A percentile compares a stretch with the other conserved stretches of the same genome.
phyloP scores from a whole-genome alignment of 2,113 vertebrate genomes.

The Vidua chalybeata region DNA sequence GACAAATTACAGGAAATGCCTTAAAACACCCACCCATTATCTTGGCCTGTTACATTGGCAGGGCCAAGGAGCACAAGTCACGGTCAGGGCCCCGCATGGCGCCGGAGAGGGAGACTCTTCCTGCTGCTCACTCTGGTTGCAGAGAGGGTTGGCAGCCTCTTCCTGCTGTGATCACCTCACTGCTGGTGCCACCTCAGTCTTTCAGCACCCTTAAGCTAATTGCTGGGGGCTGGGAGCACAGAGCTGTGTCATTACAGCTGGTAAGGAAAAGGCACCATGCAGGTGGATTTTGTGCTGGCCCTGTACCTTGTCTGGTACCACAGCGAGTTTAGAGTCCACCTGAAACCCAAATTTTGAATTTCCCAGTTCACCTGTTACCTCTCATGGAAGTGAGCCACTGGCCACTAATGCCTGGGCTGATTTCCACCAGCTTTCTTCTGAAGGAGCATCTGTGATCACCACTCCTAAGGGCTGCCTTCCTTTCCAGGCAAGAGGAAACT shows the following conservation, averaged over 20 bases:
- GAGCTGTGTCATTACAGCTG: background rate
- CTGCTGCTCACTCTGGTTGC: background rate
- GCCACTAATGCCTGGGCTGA: background rate
- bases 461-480: background rate
- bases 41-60: background rate
- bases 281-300: background rate
- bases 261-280: background rate
- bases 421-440: background rate
- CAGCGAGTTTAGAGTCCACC: rapidly evolving
- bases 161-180: rapidly evolving
- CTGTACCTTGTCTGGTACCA: background rate
- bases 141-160: no score
- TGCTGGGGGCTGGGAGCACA: background rate
- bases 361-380: background rate
- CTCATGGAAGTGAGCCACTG: rapidly evolving
- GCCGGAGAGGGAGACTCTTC: background rate
- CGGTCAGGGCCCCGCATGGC: rapidly evolving
- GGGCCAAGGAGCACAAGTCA: background rate
- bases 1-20: background rate
- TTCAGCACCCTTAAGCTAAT: background rate
- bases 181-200: background rate
- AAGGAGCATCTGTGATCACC: background rate
- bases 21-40: background rate
- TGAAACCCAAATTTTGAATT: background rate
- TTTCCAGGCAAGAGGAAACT: background rate